Percentiles rank a stretch among this genome's conserved stretches.
phyloP scores from a whole-genome alignment of 1,140 invertebrate genomes.

The Anastatus disparis region DNA sequence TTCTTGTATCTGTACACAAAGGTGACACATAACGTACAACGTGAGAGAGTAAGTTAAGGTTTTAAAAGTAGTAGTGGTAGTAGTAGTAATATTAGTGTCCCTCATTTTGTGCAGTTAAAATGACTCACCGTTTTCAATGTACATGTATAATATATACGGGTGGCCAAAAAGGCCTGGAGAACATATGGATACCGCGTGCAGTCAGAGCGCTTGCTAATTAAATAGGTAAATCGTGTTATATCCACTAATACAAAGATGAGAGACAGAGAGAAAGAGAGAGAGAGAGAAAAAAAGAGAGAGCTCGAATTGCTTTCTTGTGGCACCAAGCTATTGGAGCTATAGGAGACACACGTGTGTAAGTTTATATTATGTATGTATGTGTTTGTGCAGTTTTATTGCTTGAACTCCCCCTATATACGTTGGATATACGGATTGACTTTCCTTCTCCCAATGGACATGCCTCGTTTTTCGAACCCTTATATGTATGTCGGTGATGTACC shows the following conservation, averaged over 20 bases:
- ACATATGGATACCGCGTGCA: conserved; percentile 44
- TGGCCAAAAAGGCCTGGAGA: conserved; percentile 12
- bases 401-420: neutral
- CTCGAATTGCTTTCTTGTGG: neutral
- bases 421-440: too few relatives aligned
- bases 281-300: neutral
- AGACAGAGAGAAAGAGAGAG: neutral
- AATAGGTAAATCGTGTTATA: conserved; percentile 14
- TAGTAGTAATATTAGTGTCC: too few relatives aligned
- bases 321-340: neutral
- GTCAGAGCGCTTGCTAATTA: conserved; percentile 17
- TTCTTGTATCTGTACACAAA: too few relatives aligned
- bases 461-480: too few relatives aligned
- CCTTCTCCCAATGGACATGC: too few relatives aligned
- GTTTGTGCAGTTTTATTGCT: neutral
- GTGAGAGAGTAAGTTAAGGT: too few relatives aligned
- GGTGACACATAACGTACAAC: too few relatives aligned
- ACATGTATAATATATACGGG: neutral
- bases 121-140: too few relatives aligned
- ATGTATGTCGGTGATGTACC: too few relatives aligned
- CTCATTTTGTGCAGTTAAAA: too few relatives aligned
- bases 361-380: neutral
- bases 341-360: neutral
- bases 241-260: neutral
- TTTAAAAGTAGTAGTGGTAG: too few relatives aligned